Evolutionary conservation across 1,140 invertebrate species (phyloP).

Genomic region (Olivierus martensii): DNA sequence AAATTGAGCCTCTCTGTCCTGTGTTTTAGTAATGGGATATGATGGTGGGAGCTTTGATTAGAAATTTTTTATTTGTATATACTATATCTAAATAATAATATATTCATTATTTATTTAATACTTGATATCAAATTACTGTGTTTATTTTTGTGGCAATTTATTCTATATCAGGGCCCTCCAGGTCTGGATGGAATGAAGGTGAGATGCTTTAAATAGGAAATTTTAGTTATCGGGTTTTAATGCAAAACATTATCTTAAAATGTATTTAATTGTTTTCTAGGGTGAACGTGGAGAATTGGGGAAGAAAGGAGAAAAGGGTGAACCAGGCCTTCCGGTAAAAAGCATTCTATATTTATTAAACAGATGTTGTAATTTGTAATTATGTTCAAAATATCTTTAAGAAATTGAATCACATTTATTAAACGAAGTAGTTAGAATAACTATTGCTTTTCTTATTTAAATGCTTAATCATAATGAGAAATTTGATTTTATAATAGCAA

Average conservation of each 20-base stretch:
- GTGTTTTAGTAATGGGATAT: background rate
- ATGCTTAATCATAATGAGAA: too few relatives aligned
- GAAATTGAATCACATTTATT: too few relatives aligned
- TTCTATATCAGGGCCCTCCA: conserved; percentile 14
- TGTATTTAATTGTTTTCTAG: background rate
- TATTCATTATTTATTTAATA: background rate
- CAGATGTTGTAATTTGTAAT: too few relatives aligned
- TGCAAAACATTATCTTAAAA: too few relatives aligned
- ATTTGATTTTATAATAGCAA: too few relatives aligned
- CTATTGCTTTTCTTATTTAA: too few relatives aligned
- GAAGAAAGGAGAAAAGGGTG: conserved; percentile 16
- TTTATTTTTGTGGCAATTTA: background rate
- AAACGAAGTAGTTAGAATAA: too few relatives aligned
- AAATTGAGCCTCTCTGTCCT: too few relatives aligned
- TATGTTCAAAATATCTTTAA: too few relatives aligned
- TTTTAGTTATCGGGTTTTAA: too few relatives aligned
- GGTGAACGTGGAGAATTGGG: conserved; percentile 17
- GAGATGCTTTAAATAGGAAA: background rate
- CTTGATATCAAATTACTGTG: background rate
- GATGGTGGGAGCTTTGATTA: conserved; percentile 5
- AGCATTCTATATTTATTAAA: too few relatives aligned
- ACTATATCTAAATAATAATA: background rate
- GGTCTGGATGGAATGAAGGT: conserved; percentile 19
- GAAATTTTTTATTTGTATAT: background rate
- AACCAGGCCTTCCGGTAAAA: conserved; percentile 17